phyloP scores from a whole-genome alignment of 2,888 invertebrate species.

The Bugula neritina region DNA sequence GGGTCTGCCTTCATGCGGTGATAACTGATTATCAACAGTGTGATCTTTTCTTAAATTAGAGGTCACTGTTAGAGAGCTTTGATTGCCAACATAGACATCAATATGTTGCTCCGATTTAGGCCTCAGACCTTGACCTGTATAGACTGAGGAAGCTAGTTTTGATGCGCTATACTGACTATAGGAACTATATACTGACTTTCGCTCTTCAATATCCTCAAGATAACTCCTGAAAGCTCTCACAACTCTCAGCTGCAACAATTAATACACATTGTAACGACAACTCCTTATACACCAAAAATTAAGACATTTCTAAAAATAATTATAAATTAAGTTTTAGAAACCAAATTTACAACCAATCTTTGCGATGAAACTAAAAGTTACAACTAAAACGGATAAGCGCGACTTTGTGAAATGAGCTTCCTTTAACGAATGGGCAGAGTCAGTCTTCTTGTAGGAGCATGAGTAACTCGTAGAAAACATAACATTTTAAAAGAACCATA shows the following conservation, averaged over 20 bases:
- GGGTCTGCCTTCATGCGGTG: background rate
- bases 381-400: too few species aligned
- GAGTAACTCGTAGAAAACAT: too few species aligned
- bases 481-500: too few species aligned
- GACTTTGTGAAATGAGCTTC: too few species aligned
- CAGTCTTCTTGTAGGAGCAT: too few species aligned
- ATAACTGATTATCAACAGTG: background rate
- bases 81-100: background rate
- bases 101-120: background rate
- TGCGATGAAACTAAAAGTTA: too few species aligned
- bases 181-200: slow-evolving; percentile 89
- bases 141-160: background rate
- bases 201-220: slow-evolving; percentile 98
- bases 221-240: slow-evolving; percentile 99
- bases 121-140: background rate
- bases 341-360: too few species aligned
- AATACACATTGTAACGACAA: slow-evolving; percentile 31
- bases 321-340: too few species aligned
- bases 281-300: too few species aligned
- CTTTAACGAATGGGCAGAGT: too few species aligned
- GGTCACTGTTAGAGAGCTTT: background rate
- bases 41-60: background rate
- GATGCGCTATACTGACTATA: slow-evolving; percentile 48
- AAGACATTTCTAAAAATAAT: too few species aligned
- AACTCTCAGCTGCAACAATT: slow-evolving; percentile 90